Evolutionary conservation across 2,113 vertebrate species (phyloP).

Genomic region (Dipodomys merriami): DNA sequence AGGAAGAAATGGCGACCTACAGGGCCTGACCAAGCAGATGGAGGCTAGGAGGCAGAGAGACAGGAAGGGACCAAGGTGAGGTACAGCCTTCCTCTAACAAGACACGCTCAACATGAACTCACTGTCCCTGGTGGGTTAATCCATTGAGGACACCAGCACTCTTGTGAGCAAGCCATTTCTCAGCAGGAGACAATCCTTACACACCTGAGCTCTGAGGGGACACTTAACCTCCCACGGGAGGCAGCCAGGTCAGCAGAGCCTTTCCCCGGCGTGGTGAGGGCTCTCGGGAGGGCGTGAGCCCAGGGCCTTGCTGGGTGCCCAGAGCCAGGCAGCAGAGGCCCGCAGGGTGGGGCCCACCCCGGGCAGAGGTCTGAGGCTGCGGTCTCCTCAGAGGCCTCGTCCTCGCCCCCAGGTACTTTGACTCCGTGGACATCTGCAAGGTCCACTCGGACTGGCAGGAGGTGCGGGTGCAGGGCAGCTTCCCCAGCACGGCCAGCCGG

Average conservation of each 20-base stretch:
- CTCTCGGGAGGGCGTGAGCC: too few species aligned
- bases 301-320: not conserved
- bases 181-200: not conserved
- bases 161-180: not conserved
- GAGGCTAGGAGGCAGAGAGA: not conserved
- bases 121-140: not conserved
- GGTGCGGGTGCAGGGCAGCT: slow-evolving; percentile 94
- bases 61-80: too few species aligned
- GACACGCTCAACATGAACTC: not conserved
- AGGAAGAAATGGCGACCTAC: not conserved
- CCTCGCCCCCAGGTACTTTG: slow-evolving; percentile 92
- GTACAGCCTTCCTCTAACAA: not conserved
- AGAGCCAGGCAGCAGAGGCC: not conserved
- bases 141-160: not conserved
- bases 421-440: slow-evolving; percentile 99
- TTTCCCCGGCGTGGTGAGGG: not conserved
- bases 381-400: not conserved
- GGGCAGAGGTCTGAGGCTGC: not conserved
- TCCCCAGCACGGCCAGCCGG: slow-evolving; percentile 93
- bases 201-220: not conserved
- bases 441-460: slow-evolving; percentile 99
- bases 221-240: not conserved
- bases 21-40: not conserved
- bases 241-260: not conserved
- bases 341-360: not conserved